A percentile compares a stretch with the other conserved stretches of the same genome.
phyloP scores from a whole-genome alignment of 2,888 invertebrate genomes.

The Eumacrocentrus americanus region DNA sequence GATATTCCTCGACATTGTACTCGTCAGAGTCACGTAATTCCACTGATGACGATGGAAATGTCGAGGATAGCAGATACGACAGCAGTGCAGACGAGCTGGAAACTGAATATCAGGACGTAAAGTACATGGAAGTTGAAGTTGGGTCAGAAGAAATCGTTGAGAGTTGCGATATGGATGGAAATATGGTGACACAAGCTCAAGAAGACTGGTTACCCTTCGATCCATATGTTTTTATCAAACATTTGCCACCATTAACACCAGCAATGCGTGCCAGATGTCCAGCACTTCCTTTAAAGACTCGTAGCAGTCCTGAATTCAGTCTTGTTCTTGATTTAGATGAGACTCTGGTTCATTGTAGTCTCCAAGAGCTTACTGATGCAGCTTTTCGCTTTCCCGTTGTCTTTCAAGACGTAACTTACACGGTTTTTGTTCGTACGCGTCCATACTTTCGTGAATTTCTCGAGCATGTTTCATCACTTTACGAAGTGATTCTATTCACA shows the following conservation, averaged over 20 bases:
- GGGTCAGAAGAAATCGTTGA: constrained; percentile 58
- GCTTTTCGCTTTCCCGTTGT: constrained; percentile 92
- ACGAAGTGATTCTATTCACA: constrained; percentile 94
- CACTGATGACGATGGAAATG: constrained; percentile 51
- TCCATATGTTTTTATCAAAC: constrained; percentile 90
- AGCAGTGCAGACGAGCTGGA: constrained; percentile 44
- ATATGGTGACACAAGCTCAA: constrained; percentile 60
- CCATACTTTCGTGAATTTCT: constrained; percentile 93
- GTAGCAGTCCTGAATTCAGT: constrained; percentile 93
- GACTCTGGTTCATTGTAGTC: constrained; percentile 93
- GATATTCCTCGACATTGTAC: constrained; percentile 40
- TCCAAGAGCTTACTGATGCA: constrained; percentile 89
- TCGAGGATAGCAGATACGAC: constrained; percentile 47
- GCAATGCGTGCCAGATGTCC: constrained; percentile 78
- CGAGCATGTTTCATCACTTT: constrained; percentile 82
- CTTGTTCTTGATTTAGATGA: constrained; percentile 80
- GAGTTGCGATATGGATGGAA: constrained; percentile 55
- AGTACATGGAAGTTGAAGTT: constrained; percentile 56
- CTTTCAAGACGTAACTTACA: constrained; percentile 91
- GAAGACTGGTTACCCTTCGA: constrained; percentile 84
- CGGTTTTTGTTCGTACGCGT: constrained; percentile 84
- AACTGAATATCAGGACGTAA: constrained; percentile 53
- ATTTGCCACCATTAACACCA: constrained; percentile 80
- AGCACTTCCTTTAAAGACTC: constrained; percentile 88
- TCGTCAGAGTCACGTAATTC: constrained; percentile 42